phyloP scores from a whole-genome alignment of 1,140 invertebrate genomes.

The Armadillidium nasatum region DNA sequence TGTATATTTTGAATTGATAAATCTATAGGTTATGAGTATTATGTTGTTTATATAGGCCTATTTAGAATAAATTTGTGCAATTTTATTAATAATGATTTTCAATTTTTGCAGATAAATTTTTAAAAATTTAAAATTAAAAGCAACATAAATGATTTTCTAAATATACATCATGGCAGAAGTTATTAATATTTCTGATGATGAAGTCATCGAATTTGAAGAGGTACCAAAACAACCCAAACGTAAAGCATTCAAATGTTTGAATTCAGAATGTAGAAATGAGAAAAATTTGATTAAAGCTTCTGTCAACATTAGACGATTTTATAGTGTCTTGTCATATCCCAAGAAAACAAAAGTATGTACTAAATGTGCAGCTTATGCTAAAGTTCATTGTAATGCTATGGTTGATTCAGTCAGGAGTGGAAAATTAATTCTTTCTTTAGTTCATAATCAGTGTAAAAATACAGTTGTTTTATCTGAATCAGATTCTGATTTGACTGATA shows the following conservation, averaged over 20 bases:
- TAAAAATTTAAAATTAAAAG: too few relatives aligned
- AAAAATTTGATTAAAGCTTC: slow-evolving; percentile 32
- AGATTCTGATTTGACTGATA: slow-evolving; percentile 39
- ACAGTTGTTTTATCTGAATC: slow-evolving; percentile 41
- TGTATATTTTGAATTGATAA: too few relatives aligned
- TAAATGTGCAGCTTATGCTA: slow-evolving; percentile 22
- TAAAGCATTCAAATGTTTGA: slow-evolving; percentile 36
- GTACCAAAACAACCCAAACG: neutral
- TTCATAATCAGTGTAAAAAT: slow-evolving; percentile 26
- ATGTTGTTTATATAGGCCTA: too few relatives aligned
- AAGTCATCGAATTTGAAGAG: neutral
- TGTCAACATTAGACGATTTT: slow-evolving; percentile 33
- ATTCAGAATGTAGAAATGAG: slow-evolving; percentile 35
- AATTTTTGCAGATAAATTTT: too few relatives aligned
- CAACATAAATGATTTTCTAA: too few relatives aligned
- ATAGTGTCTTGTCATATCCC: slow-evolving; percentile 41
- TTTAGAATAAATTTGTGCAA: too few relatives aligned
- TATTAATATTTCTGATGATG: slow-evolving; percentile 34
- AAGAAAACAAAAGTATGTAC: slow-evolving; percentile 37
- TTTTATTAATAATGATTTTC: too few relatives aligned
- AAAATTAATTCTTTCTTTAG: slow-evolving; percentile 32
- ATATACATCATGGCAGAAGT: slow-evolving; percentile 27
- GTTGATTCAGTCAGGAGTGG: slow-evolving; percentile 23
- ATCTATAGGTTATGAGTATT: too few relatives aligned
- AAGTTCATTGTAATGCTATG: slow-evolving; percentile 30